A percentile compares a stretch with the other conserved stretches of the same genome.
These are phyloP conservation scores for Phyllotis vaccarum DNA, from an alignment of 2,797 vertebrate genomes.

Conservation along the genomic window DNA sequence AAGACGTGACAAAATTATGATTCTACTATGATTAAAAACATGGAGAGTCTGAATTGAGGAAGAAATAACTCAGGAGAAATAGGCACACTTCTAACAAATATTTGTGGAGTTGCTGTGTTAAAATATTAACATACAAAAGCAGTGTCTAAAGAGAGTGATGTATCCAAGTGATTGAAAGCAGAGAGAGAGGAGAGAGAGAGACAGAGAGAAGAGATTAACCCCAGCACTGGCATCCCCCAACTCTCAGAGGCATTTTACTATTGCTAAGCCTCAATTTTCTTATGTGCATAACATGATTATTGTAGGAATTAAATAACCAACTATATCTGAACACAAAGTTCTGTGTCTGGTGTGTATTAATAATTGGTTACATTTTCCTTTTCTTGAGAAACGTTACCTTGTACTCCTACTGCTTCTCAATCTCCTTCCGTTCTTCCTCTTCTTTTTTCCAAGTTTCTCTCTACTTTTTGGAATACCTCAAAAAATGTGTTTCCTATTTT, in stretches of 20 bases:
- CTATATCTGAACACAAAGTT: neutral
- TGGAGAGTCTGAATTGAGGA: neutral
- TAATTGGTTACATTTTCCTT: neutral
- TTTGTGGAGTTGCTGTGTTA: neutral
- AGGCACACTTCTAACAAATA: neutral
- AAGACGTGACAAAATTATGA: slow-evolving; percentile 21
- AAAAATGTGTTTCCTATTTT: neutral
- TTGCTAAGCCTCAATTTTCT: neutral
- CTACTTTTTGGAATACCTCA: neutral
- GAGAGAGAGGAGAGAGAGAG: too few relatives aligned
- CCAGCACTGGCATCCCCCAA: neutral
- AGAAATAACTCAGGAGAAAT: slow-evolving; percentile 38
- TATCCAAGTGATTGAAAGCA: neutral
- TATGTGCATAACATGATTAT: neutral
- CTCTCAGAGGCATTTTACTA: neutral
- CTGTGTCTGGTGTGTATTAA: neutral
- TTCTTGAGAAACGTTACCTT: neutral
- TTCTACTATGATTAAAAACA: slow-evolving; percentile 27
- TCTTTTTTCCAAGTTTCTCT: neutral
- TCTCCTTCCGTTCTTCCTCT: neutral
- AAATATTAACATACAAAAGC: neutral
- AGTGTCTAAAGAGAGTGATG: neutral
- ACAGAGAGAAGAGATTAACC: neutral
- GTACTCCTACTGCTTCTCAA: rapidly evolving
- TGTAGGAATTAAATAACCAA: neutral